These are phyloP conservation scores for Acipenser ruthenus DNA, from an alignment of 2,797 vertebrate species.

Conservation along the genomic window DNA sequence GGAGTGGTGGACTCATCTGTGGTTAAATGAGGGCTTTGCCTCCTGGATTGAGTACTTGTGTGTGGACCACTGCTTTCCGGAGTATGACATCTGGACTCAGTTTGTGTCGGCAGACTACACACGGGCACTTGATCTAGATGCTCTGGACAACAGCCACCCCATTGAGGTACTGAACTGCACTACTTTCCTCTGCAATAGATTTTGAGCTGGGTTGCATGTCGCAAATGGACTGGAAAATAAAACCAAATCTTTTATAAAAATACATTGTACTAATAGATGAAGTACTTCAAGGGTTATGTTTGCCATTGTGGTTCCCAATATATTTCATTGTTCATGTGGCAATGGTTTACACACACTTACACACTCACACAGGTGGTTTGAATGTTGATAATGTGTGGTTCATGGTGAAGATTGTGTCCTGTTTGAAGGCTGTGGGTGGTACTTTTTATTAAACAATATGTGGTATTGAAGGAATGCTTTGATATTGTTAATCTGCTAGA, in stretches of 20 bases:
- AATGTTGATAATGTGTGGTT: no score
- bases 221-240: not conserved
- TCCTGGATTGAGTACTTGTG: slow-evolving; percentile 98
- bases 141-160: slow-evolving; percentile 95
- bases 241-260: not conserved
- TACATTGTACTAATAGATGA: no score
- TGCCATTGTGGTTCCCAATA: no score
- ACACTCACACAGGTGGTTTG: no score
- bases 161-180: slow-evolving; percentile 70
- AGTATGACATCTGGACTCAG: slow-evolving; percentile 98
- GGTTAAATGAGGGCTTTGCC: slow-evolving; percentile 97
- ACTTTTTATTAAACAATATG: not conserved
- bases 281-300: no score
- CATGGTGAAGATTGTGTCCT: no score
- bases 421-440: no score
- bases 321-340: no score
- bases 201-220: no score
- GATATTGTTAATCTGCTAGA: not conserved
- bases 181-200: no score
- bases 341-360: no score
- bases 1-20: slow-evolving; percentile 99
- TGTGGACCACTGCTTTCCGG: slow-evolving; percentile 96
- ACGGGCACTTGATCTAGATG: slow-evolving; percentile 90
- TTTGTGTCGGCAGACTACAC: slow-evolving; percentile 97
- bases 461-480: slow-evolving; percentile 15